These are phyloP conservation scores for Lithophane leautieri DNA, from an alignment of 2,888 invertebrate genomes.

Conservation along the genomic window DNA sequence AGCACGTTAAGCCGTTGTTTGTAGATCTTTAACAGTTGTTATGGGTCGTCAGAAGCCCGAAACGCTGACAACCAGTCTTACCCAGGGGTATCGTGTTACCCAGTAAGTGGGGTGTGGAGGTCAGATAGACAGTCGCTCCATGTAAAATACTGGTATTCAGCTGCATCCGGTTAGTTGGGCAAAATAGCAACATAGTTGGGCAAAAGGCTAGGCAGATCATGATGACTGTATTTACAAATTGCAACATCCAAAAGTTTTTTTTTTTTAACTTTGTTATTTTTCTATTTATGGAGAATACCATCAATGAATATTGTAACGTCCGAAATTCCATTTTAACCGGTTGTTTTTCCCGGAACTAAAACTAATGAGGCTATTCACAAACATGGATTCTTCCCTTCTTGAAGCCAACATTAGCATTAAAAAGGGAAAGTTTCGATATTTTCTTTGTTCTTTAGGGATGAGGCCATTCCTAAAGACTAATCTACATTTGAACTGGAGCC, in stretches of 20 bases:
- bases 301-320: not conserved
- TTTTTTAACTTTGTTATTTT: too few relatives aligned
- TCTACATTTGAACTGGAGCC: slow-evolving; percentile 5
- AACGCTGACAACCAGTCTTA: too few relatives aligned
- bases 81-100: too few relatives aligned
- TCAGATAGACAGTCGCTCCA: too few relatives aligned
- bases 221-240: not conserved
- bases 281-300: not conserved
- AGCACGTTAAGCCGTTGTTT: too few relatives aligned
- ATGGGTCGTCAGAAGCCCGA: too few relatives aligned
- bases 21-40: too few relatives aligned
- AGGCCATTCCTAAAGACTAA: not conserved
- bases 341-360: not conserved
- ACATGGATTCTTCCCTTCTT: not conserved
- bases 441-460: not conserved
- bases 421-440: slow-evolving; percentile 10
- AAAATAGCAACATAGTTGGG: too few relatives aligned
- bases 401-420: slow-evolving; percentile 27
- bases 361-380: slow-evolving; percentile 35
- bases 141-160: too few relatives aligned
- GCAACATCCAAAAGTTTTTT: not conserved
- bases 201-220: too few relatives aligned
- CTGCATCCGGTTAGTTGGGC: too few relatives aligned
- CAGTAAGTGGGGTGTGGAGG: too few relatives aligned
- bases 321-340: not conserved